These are phyloP conservation scores for Synanceia verrucosa DNA, from an alignment of 2,797 vertebrate genomes.

Conservation along the genomic window DNA sequence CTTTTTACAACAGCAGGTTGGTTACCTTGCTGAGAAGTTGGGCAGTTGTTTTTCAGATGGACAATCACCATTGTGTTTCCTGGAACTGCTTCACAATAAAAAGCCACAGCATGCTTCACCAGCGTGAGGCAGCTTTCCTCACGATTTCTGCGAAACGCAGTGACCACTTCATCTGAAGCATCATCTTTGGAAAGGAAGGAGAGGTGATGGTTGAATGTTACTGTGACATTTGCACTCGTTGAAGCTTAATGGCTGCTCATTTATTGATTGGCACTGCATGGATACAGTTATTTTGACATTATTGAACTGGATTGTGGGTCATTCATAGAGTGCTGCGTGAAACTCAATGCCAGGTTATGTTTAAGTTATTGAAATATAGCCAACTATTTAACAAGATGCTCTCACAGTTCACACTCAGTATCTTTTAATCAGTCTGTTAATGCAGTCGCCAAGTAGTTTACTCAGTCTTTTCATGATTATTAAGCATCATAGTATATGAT, in stretches of 20 bases:
- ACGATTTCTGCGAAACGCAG: background rate
- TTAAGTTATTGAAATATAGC: background rate
- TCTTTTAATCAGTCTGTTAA: background rate
- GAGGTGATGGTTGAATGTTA: constrained; percentile 1
- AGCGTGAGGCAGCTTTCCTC: background rate
- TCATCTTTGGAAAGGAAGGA: background rate
- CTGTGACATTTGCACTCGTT: background rate
- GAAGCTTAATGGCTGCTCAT: background rate
- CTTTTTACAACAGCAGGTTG: background rate
- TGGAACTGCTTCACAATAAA: background rate
- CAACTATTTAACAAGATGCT: background rate
- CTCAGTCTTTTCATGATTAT: background rate
- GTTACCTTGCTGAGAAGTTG: background rate
- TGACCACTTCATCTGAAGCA: background rate
- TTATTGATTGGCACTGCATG: background rate
- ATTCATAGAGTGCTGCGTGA: background rate
- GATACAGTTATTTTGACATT: background rate
- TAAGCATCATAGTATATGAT: background rate
- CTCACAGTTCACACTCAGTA: background rate
- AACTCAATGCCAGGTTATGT: background rate
- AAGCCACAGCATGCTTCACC: background rate
- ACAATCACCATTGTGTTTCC: background rate
- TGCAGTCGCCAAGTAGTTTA: background rate
- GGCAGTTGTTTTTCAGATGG: background rate
- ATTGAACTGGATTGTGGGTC: background rate